These are phyloP conservation scores for Caligus rogercresseyi DNA, from an alignment of 1,140 invertebrate species.

Conservation along the genomic window DNA sequence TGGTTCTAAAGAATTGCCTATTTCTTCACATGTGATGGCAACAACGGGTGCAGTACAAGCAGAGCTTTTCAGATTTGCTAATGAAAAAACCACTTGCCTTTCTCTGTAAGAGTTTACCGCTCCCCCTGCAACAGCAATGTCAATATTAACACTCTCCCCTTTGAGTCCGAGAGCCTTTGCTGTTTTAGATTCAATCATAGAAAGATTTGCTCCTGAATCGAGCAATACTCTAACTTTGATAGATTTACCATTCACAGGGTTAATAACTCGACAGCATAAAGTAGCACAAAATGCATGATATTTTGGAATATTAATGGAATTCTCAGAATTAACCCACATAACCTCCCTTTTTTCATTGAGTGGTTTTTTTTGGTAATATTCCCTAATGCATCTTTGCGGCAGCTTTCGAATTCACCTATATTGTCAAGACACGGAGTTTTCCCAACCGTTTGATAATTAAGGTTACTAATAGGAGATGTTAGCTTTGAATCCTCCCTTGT, in stretches of 20 bases:
- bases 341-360: not conserved
- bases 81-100: not conserved
- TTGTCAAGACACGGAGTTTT: not conserved
- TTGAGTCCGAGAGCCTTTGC: not conserved
- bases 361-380: not conserved
- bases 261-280: not conserved
- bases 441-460: not conserved
- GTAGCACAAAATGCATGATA: not conserved
- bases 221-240: conserved; percentile 3
- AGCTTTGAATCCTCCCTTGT: not conserved
- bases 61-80: not conserved
- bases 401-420: not conserved
- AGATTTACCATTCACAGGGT: not conserved
- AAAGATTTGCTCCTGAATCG: not conserved
- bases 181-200: not conserved
- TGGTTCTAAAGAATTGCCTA: not conserved
- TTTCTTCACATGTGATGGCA: not conserved
- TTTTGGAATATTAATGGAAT: not conserved
- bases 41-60: not conserved
- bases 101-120: not conserved
- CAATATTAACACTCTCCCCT: not conserved
- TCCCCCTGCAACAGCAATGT: not conserved
- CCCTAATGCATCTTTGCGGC: not conserved
- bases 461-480: not conserved
- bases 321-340: not conserved